These are phyloP conservation scores for Pogonognathellus flavescens DNA, from an alignment of 1,140 invertebrate species.

Conservation along the genomic window DNA sequence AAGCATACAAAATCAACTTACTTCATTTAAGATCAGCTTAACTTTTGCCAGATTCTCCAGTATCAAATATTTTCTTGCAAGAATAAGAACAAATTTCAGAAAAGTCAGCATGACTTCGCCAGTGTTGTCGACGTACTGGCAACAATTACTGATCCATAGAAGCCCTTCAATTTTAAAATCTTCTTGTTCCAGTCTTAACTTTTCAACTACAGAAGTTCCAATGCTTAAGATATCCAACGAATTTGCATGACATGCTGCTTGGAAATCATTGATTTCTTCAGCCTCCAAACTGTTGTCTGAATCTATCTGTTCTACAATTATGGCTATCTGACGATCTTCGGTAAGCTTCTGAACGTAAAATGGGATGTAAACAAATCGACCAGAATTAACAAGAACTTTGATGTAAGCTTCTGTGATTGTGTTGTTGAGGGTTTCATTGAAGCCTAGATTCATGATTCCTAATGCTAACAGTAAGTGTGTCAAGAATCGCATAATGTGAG, in stretches of 20 bases:
- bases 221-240: slow-evolving; percentile 57
- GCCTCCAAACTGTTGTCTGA: not conserved
- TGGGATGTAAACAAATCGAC: slow-evolving; percentile 58
- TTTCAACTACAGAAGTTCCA: slow-evolving; percentile 57
- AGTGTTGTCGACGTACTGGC: slow-evolving; percentile 50
- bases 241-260: slow-evolving; percentile 53
- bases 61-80: slow-evolving; percentile 60
- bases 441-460: slow-evolving; percentile 44
- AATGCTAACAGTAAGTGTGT: slow-evolving; percentile 60
- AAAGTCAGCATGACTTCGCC: slow-evolving; percentile 56
- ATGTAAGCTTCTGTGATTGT: slow-evolving; percentile 54
- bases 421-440: slow-evolving; percentile 54
- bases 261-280: slow-evolving; percentile 55
- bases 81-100: slow-evolving; percentile 46
- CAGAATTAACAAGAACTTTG: slow-evolving; percentile 56
- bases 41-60: slow-evolving; percentile 56
- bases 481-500: slow-evolving; percentile 56
- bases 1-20: not conserved
- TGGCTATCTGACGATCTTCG: slow-evolving; percentile 38
- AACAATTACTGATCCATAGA: slow-evolving; percentile 60
- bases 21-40: slow-evolving; percentile 27
- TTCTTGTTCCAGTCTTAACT: slow-evolving; percentile 50
- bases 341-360: slow-evolving; percentile 63
- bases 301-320: slow-evolving; percentile 59
- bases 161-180: slow-evolving; percentile 60